phyloP scores from a whole-genome alignment of 1,140 invertebrate species.

The Stegodyphus mimosarum region DNA sequence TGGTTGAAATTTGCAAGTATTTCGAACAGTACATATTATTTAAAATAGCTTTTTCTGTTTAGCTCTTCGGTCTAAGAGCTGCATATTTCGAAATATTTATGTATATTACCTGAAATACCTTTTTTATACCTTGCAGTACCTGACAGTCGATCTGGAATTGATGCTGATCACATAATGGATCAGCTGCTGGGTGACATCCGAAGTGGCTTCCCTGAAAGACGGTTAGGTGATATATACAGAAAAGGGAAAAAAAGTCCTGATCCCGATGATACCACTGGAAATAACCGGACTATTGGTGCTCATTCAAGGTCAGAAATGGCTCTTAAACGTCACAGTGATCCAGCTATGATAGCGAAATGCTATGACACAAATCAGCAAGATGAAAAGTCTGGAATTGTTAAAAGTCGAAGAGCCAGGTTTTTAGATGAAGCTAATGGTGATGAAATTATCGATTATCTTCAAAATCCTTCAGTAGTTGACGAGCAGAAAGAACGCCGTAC shows the following conservation, averaged over 20 bases:
- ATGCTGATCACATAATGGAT: slow-evolving; percentile 78
- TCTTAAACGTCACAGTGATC: slow-evolving; percentile 72
- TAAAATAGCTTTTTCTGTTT: too few relatives aligned
- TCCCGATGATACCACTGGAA: slow-evolving; percentile 65
- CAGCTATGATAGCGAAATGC: slow-evolving; percentile 59
- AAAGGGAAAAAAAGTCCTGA: slow-evolving; percentile 7
- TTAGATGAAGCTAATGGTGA: slow-evolving; percentile 81
- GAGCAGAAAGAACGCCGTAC: slow-evolving; percentile 79
- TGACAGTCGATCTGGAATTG: slow-evolving; percentile 10
- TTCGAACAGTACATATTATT: too few relatives aligned
- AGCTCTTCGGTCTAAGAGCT: too few relatives aligned
- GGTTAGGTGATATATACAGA: slow-evolving; percentile 14
- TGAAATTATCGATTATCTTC: slow-evolving; percentile 15
- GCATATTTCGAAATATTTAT: too few relatives aligned
- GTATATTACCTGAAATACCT: too few relatives aligned
- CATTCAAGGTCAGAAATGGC: slow-evolving; percentile 65
- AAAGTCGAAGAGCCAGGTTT: slow-evolving; percentile 85
- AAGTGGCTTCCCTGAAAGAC: slow-evolving; percentile 72
- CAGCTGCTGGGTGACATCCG: slow-evolving; percentile 79
- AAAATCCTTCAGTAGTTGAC: slow-evolving; percentile 73
- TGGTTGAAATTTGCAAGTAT: too few relatives aligned
- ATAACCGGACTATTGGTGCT: slow-evolving; percentile 72
- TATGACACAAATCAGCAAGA: slow-evolving; percentile 72
- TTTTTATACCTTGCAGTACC: slow-evolving; percentile 5
- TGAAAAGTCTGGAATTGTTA: slow-evolving; percentile 78